Conservation (phyloP, 2,888 invertebrate genomes). For the Gryllus longicercus region DNA sequence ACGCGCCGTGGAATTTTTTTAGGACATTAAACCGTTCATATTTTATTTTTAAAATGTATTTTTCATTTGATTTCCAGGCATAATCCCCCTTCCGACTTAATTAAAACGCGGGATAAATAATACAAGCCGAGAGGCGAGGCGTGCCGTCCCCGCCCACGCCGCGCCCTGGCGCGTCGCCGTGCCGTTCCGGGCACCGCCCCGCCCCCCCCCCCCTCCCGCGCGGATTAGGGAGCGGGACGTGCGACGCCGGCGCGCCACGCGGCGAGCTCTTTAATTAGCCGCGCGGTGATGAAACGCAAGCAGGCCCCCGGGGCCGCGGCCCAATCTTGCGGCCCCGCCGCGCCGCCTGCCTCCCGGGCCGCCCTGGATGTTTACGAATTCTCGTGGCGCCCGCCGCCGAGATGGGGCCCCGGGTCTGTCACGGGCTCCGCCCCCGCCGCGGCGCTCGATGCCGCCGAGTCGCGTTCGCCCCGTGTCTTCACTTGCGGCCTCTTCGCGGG, state of each 20-base stretch:
- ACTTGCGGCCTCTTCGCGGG: no score
- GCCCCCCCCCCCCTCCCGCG: background rate
- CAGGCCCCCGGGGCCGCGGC: background rate
- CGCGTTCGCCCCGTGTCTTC: no score
- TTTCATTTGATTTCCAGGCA: background rate
- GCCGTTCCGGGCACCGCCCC: background rate
- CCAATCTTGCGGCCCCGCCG: background rate
- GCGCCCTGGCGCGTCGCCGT: background rate
- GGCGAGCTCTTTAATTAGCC: conserved; percentile 17
- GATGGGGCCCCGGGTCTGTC: no score
- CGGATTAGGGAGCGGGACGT: background rate
- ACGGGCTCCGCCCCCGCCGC: no score
- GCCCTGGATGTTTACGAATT: background rate
- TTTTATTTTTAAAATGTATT: background rate
- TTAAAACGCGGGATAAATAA: no score
- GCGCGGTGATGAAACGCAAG: conserved; percentile 17
- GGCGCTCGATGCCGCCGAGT: no score
- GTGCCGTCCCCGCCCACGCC: no score
- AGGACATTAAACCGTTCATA: background rate
- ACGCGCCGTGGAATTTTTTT: background rate
- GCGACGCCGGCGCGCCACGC: background rate
- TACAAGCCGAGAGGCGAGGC: no score
- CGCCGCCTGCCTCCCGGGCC: background rate
- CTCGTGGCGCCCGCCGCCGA: background rate
- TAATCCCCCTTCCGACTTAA: no score